Evolutionary conservation across 2,113 vertebrate species (phyloP).

Genomic region (Chascanopsetta lugubris): DNA sequence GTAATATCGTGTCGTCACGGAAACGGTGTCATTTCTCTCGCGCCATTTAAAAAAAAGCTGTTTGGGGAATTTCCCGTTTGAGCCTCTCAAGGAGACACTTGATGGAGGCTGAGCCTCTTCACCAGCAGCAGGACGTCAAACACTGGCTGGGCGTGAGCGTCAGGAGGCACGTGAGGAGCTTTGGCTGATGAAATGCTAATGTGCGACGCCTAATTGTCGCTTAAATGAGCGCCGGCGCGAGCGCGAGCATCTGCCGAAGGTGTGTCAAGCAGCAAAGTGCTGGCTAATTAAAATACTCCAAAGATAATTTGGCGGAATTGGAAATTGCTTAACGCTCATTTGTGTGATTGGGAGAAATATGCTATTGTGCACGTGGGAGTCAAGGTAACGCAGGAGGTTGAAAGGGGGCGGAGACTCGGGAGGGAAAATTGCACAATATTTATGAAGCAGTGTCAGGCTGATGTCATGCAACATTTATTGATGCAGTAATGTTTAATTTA

Average conservation of each 20-base stretch:
- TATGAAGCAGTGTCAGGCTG: conserved; percentile 78
- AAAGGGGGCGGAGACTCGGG: conserved; percentile 11
- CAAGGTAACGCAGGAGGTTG: conserved; percentile 35
- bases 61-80: conserved; percentile 58
- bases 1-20: conserved; percentile 21
- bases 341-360: conserved; percentile 61
- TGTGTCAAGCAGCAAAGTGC: conserved; percentile 69
- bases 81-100: conserved; percentile 71
- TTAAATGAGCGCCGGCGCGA: conserved; percentile 77
- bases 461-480: conserved; percentile 81
- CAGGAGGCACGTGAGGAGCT: too few relatives aligned
- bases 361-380: conserved; percentile 30
- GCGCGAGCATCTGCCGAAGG: conserved; percentile 76
- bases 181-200: conserved; percentile 74
- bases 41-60: conserved; percentile 47
- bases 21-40: conserved; percentile 40
- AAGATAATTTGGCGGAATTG: conserved; percentile 77
- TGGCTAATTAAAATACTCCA: conserved; percentile 80
- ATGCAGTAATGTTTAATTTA: conserved; percentile 81
- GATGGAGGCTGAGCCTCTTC: conserved; percentile 61
- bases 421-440: conserved; percentile 73
- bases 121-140: conserved; percentile 70
- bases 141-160: too few relatives aligned
- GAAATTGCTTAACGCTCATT: conserved; percentile 77
- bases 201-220: conserved; percentile 73